These are phyloP conservation scores for Petrolisthes cinctipes DNA, from an alignment of 2,888 invertebrate species.

Conservation along the genomic window DNA sequence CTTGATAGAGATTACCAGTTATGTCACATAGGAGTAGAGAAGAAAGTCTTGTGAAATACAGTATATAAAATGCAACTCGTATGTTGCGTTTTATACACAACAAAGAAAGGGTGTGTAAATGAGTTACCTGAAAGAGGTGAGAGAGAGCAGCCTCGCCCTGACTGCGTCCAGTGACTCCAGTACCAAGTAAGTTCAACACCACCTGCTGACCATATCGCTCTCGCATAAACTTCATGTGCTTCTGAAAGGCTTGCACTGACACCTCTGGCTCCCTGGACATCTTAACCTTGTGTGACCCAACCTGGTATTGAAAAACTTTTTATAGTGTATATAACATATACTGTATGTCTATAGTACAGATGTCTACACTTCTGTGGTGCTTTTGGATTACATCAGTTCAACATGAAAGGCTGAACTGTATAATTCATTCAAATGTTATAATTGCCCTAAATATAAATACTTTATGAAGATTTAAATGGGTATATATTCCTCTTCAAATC, in stretches of 20 bases:
- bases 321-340: too few species aligned
- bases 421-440: too few species aligned
- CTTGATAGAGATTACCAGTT: too few species aligned
- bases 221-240: slow-evolving; percentile 80
- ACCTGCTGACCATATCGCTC: slow-evolving; percentile 74
- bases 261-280: slow-evolving; percentile 92
- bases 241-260: slow-evolving; percentile 92
- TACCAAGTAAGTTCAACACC: slow-evolving; percentile 92
- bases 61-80: neutral
- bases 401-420: too few species aligned
- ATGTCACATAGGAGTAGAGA: too few species aligned
- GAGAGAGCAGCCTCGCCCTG: slow-evolving; percentile 97
- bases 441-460: too few species aligned
- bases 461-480: too few species aligned
- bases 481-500: too few species aligned
- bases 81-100: neutral
- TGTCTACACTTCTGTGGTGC: too few species aligned
- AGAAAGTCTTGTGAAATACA: neutral
- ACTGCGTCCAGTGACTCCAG: slow-evolving; percentile 90
- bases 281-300: slow-evolving; percentile 98
- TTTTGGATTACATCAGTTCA: too few species aligned
- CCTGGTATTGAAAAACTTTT: slow-evolving; percentile 71
- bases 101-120: neutral
- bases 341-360: too few species aligned
- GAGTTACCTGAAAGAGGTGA: slow-evolving; percentile 84